A percentile compares a stretch with the other conserved stretches of the same genome.
Conservation (phyloP, 2,113 vertebrate species). For the Cyanistes caeruleus region DNA sequence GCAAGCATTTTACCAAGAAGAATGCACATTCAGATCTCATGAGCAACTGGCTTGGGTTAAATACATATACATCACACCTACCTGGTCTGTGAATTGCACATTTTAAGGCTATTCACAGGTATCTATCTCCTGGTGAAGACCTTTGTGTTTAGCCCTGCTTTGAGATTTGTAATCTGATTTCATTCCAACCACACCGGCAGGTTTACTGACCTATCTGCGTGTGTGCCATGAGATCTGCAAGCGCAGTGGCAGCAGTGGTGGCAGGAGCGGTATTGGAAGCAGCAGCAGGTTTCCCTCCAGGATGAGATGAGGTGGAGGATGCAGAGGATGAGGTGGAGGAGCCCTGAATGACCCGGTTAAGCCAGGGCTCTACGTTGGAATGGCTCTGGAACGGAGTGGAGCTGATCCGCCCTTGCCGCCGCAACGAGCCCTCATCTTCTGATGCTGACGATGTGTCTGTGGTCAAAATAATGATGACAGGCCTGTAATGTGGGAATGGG, state of each 20-base stretch:
- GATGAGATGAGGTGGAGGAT: constrained; percentile 96
- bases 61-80: not conserved
- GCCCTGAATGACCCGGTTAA: constrained; percentile 92
- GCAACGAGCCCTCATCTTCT: constrained; percentile 96
- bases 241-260: constrained; percentile 79
- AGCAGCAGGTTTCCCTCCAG: constrained; percentile 86
- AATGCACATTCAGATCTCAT: not conserved
- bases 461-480: constrained; percentile 79
- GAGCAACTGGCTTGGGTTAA: not conserved
- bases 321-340: constrained; percentile 98
- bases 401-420: constrained; percentile 86
- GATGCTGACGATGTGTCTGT: constrained; percentile 98
- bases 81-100: not conserved
- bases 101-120: not conserved
- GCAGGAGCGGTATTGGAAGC: constrained; percentile 77
- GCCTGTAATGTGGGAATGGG: constrained; percentile 54
- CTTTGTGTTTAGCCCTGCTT: not conserved
- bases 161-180: not conserved
- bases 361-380: constrained; percentile 91
- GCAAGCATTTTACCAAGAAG: constrained; percentile 17
- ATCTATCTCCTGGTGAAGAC: not conserved
- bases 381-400: constrained; percentile 86
- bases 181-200: constrained; percentile 14
- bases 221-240: constrained; percentile 90
- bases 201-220: constrained; percentile 90